Percentiles rank a stretch among this genome's conserved stretches.
phyloP scores from a whole-genome alignment of 1,140 invertebrate species.

The Bombus consobrinus region DNA sequence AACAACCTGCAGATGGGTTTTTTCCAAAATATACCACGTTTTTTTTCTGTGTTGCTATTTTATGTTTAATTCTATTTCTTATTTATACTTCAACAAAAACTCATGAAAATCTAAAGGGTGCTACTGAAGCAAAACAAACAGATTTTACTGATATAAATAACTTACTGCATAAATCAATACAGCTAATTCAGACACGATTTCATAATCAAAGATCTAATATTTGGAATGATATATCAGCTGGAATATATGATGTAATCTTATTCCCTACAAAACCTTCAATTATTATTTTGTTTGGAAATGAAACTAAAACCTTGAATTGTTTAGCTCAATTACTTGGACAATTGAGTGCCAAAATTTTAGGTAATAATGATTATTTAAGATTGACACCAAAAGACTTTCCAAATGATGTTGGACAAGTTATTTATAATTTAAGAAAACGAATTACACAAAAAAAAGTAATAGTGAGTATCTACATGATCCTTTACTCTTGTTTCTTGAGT shows the following conservation, averaged over 20 bases:
- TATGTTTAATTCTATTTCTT: not conserved
- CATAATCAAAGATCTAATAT: slow-evolving; percentile 66
- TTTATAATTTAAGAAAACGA: slow-evolving; percentile 55
- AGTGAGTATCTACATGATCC: slow-evolving; percentile 66
- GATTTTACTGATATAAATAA: not conserved
- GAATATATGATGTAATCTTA: slow-evolving; percentile 62
- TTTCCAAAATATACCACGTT: not conserved
- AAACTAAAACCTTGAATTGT: slow-evolving; percentile 67
- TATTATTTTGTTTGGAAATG: slow-evolving; percentile 72
- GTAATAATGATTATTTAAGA: slow-evolving; percentile 47
- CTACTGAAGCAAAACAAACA: not conserved
- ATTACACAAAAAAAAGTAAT: slow-evolving; percentile 65
- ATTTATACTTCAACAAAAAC: not conserved
- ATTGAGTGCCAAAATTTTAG: slow-evolving; percentile 63
- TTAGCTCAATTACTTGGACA: slow-evolving; percentile 68
- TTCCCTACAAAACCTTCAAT: slow-evolving; percentile 62
- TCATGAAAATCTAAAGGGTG: not conserved
- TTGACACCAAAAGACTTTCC: slow-evolving; percentile 69
- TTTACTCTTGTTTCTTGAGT: slow-evolving; percentile 1
- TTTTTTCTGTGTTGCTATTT: not conserved
- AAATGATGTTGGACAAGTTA: slow-evolving; percentile 65
- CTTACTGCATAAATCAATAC: slow-evolving; percentile 22
- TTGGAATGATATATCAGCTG: slow-evolving; percentile 69
- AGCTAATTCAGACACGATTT: slow-evolving; percentile 55
- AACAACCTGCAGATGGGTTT: not conserved